Evolutionary conservation across 92 coral and sea anemone genomes (phyloP).

Genomic region (Plumapathes pennacea): DNA sequence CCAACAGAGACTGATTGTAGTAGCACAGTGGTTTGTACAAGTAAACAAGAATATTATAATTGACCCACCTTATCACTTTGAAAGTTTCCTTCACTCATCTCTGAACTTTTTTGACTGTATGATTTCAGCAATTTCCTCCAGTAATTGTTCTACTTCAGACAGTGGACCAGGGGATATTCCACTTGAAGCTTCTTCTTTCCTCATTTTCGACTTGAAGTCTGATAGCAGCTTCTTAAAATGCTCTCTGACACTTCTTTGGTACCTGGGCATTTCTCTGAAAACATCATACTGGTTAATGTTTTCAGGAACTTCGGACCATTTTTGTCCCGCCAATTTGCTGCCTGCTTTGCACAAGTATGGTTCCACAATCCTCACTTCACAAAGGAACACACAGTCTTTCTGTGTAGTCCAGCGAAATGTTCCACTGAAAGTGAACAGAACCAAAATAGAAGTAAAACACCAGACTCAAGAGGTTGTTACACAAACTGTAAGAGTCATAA

Average conservation of each 20-base stretch:
- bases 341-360: conserved; percentile 32
- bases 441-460: too few species aligned
- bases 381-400: conserved; percentile 23
- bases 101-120: too few species aligned
- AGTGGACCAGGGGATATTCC: conserved; percentile 36
- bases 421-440: conserved; percentile 21
- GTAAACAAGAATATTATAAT: too few species aligned
- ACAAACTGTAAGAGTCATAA: too few species aligned
- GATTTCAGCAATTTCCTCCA: conserved; percentile 42
- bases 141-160: conserved; percentile 34
- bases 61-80: too few species aligned
- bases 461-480: too few species aligned
- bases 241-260: conserved; percentile 47
- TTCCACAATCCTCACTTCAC: conserved; percentile 28
- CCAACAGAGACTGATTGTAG: too few species aligned
- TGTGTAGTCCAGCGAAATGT: conserved; percentile 35
- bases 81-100: too few species aligned
- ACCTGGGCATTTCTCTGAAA: conserved; percentile 30
- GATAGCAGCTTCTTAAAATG: conserved; percentile 34
- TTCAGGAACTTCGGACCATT: conserved; percentile 25
- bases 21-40: too few species aligned
- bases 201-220: conserved; percentile 38
- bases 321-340: conserved; percentile 43
- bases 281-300: conserved; percentile 25
- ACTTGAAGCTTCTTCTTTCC: conserved; percentile 37